Evolutionary conservation across 2,113 vertebrate genomes (phyloP).

Genomic region (Pygoscelis adeliae): DNA sequence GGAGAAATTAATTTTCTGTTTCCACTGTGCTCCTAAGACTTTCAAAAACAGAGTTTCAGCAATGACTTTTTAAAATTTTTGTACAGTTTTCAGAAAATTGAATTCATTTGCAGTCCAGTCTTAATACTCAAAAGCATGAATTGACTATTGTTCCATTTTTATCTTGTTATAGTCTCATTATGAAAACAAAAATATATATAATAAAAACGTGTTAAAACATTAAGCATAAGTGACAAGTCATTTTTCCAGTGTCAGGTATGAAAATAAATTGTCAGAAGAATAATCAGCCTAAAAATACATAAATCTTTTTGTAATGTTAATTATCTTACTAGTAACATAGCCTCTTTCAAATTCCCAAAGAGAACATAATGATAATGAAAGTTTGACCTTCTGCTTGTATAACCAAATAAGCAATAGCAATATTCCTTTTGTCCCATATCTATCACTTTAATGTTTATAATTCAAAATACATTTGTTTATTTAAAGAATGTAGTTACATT

Average conservation of each 20-base stretch:
- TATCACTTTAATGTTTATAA: not conserved
- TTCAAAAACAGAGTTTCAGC: not conserved
- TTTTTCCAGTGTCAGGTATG: not conserved
- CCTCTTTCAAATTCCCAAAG: not conserved
- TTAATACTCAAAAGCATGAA: not conserved
- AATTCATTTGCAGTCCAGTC: not conserved
- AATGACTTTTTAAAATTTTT: not conserved
- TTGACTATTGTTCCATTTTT: not conserved
- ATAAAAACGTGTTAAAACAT: not conserved
- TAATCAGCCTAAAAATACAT: not conserved
- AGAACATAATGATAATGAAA: not conserved
- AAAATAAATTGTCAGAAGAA: not conserved
- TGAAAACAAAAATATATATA: not conserved
- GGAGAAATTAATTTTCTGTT: not conserved
- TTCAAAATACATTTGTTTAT: not conserved
- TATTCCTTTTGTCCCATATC: not conserved
- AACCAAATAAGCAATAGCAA: not conserved
- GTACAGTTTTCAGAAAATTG: not conserved
- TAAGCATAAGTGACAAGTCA: not conserved
- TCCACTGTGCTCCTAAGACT: not conserved
- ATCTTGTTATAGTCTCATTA: not conserved
- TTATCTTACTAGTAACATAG: not conserved
- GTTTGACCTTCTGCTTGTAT: not conserved
- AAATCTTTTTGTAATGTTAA: not conserved
- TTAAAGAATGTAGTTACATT: not conserved